Base-by-base conservation (phyloP, 2,797 vertebrate genomes). In the Neosalanx taihuensis region DNA sequence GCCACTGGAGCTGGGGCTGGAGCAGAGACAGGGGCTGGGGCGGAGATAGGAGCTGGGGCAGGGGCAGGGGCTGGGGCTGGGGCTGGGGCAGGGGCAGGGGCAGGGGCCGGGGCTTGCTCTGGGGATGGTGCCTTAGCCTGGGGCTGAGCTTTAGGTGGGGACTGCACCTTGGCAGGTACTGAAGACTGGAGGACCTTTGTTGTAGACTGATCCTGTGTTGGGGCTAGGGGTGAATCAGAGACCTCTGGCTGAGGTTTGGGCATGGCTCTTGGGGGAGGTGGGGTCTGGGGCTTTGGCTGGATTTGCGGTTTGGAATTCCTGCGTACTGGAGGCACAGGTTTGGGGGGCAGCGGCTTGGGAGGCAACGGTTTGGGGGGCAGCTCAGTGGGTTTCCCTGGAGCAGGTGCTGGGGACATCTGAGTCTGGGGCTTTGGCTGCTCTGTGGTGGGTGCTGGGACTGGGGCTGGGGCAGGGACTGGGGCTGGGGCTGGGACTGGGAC, bases 401-500 rank as follows among this genome's bases (percentile, higher is more conserved):
- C 81, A 56, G 87, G 82, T 13, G 86, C 75, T 84, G 94, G 88
- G 79, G 92, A 92, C 84, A 91, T 93, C 84, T 92, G 94, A 75
- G 85, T 86, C 84, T 92, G 91, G 82, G 94, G 87, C 81, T 91
- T 93, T 53, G 94, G 93, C 62, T 95, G 94, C 87, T 95, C 94
- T 31, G 90, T 95, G 84, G 94, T 94, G 66, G 94, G 92, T 86
- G 89, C 88, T n/a, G 88, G 91, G 29, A 74, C 89, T 70, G 7
- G 17, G 65, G 64, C 61, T 56, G 56, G 79, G 88, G 7, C 49
- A n/a, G 90, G 78, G 31, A 73, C 18, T 51, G 69, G 5, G 17
- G 74, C 29, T 15, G 85, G 69, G 20, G 72, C 74, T 4, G 79
- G 23, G 23, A 70, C 70, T 1, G 76, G 6, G 6, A 70, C 57